phyloP scores from a whole-genome alignment of 2,113 vertebrate genomes.

The Oncorhynchus nerka region DNA sequence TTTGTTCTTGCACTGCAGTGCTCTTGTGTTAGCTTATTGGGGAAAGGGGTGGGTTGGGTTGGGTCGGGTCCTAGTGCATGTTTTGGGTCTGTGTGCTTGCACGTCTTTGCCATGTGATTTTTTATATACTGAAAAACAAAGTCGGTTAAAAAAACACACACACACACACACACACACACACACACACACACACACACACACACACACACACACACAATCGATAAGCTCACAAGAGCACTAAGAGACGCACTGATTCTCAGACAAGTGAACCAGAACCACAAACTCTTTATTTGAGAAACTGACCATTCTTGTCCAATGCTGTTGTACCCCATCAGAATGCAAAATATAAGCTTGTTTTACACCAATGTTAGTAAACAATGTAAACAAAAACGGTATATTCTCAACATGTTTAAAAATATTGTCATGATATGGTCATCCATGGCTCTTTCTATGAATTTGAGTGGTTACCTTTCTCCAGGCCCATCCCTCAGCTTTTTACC shows the following conservation, averaged over 20 bases:
- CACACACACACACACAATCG: constrained; percentile 3
- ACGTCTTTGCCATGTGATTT: constrained; percentile 24
- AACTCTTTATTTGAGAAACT: neutral
- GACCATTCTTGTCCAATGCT: no score
- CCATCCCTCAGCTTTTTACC: no score
- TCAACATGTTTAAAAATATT: no score
- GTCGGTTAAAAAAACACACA: constrained; percentile 22
- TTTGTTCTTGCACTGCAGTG: neutral
- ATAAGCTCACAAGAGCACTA: neutral
- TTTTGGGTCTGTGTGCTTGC: constrained; percentile 47
- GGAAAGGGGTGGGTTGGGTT: constrained; percentile 5
- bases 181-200: neutral
- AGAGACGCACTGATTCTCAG: neutral
- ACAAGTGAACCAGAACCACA: neutral
- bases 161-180: neutral
- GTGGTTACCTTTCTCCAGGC: no score
- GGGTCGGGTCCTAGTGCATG: constrained; percentile 63
- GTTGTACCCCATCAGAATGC: no score
- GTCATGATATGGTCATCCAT: no score
- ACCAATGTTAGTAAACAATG: no score
- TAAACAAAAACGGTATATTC: no score
- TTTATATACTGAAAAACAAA: constrained; percentile 67
- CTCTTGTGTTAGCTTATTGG: neutral
- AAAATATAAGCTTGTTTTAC: no score
- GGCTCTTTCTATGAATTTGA: no score